Conservation (phyloP, 2,797 vertebrate species). For the Trematomus bernacchii region DNA sequence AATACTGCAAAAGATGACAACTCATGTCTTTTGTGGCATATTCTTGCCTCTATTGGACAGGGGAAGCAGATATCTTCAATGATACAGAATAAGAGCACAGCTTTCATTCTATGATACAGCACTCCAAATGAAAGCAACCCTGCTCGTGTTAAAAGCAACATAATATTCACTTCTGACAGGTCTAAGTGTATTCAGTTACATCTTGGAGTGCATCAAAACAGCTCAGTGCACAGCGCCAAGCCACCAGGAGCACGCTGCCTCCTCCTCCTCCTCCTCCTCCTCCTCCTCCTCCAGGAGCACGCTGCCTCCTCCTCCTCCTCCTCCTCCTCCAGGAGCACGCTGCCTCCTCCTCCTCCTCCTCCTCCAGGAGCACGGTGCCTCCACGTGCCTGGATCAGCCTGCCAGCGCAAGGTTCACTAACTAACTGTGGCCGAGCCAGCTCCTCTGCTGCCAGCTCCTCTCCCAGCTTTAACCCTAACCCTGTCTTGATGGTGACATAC, state of each 20-base stretch:
- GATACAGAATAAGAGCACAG: background rate
- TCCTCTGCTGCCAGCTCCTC: slow-evolving; percentile 44
- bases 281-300: no score
- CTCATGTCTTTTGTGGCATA: background rate
- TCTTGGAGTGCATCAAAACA: background rate
- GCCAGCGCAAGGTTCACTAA: slow-evolving; percentile 74
- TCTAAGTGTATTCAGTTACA: background rate
- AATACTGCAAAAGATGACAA: background rate
- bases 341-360: no score
- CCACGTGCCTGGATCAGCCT: slow-evolving; percentile 61
- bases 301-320: no score
- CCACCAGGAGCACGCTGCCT: background rate
- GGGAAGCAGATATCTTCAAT: background rate
- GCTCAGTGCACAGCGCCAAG: slow-evolving; percentile 51
- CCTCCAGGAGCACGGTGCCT: slow-evolving; percentile 49
- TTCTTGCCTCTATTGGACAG: background rate
- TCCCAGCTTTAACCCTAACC: slow-evolving; percentile 37
- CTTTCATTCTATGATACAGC: background rate
- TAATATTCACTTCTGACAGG: background rate
- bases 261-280: no score
- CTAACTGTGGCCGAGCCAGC: slow-evolving; percentile 43
- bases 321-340: no score
- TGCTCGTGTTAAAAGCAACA: background rate
- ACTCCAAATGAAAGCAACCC: background rate
- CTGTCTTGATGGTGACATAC: slow-evolving; percentile 9